Percentiles rank a stretch among this genome's conserved stretches.
Conservation (phyloP, 2,113 vertebrate genomes). For the Rana temporaria region DNA sequence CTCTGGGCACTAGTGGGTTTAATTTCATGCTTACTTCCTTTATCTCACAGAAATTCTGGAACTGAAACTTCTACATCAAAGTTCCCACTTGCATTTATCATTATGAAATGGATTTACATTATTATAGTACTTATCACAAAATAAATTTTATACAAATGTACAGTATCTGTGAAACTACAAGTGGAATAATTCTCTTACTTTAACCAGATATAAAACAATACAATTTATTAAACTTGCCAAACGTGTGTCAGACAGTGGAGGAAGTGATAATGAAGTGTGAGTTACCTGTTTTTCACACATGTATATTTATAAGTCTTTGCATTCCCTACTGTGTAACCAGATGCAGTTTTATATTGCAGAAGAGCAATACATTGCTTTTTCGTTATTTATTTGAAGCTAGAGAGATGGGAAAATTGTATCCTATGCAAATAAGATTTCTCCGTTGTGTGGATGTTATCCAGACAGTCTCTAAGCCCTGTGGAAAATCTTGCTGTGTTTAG, state of each 20-base stretch:
- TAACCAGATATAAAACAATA: not conserved
- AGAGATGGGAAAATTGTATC: constrained; percentile 35
- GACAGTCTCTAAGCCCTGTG: constrained; percentile 42
- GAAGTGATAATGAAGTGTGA: constrained; percentile 11
- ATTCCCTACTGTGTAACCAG: not conserved
- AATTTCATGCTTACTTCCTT: too few species aligned
- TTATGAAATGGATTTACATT: too few species aligned
- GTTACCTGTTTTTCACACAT: not conserved
- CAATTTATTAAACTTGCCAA: not conserved
- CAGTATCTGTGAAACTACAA: not conserved
- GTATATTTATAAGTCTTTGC: constrained; percentile 29
- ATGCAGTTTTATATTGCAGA: not conserved
- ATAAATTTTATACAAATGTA: not conserved
- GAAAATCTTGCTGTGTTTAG: constrained; percentile 49
- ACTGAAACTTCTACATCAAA: too few species aligned
- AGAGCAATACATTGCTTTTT: not conserved
- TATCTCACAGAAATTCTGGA: too few species aligned
- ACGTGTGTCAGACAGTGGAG: not conserved
- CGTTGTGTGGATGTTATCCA: constrained; percentile 29
- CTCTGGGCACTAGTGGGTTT: too few species aligned
- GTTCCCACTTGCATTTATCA: too few species aligned
- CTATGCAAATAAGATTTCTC: constrained; percentile 25
- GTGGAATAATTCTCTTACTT: not conserved
- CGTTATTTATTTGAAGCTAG: constrained; percentile 20
- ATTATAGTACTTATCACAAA: not conserved